These are phyloP conservation scores for Cetoscarus ocellatus DNA, from an alignment of 2,797 vertebrate species.

Conservation along the genomic window DNA sequence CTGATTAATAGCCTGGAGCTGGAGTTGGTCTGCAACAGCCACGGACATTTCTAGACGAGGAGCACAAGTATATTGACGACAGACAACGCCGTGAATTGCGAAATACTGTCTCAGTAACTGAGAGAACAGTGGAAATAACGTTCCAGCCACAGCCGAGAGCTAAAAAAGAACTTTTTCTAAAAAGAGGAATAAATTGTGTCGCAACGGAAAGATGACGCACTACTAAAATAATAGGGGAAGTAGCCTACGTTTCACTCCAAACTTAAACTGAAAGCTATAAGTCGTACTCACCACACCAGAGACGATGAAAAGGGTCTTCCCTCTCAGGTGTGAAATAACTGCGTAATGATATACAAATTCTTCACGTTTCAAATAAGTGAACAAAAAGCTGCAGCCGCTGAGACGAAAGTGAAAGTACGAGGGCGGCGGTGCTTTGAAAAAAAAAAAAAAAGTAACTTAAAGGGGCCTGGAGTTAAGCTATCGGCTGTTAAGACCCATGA, in stretches of 20 bases:
- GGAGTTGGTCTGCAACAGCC: slow-evolving; percentile 18
- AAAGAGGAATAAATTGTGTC: fast-evolving
- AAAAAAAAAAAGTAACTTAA: no score
- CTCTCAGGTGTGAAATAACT: fast-evolving
- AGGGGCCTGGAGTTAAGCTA: no score
- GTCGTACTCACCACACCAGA: fast-evolving
- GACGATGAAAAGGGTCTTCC: no score
- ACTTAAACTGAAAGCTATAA: fast-evolving
- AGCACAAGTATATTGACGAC: background rate
- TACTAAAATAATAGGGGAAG: fast-evolving
- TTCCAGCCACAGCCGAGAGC: background rate
- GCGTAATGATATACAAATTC: fast-evolving
- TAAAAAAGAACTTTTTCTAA: fast-evolving
- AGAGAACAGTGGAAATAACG: background rate
- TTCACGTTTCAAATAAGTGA: background rate
- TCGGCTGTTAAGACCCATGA: no score
- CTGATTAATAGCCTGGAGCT: slow-evolving; percentile 73
- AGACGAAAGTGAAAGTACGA: slow-evolving; percentile 32
- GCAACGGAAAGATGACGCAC: background rate
- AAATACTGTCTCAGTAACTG: background rate
- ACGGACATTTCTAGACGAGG: slow-evolving; percentile 3
- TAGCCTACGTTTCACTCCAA: background rate
- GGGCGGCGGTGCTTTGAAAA: no score
- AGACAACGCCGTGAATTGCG: background rate
- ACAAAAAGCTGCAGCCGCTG: fast-evolving